A percentile compares a stretch with the other conserved stretches of the same genome.
Conservation (phyloP, 2,888 invertebrate genomes). For the Chymomyza caudatula region DNA sequence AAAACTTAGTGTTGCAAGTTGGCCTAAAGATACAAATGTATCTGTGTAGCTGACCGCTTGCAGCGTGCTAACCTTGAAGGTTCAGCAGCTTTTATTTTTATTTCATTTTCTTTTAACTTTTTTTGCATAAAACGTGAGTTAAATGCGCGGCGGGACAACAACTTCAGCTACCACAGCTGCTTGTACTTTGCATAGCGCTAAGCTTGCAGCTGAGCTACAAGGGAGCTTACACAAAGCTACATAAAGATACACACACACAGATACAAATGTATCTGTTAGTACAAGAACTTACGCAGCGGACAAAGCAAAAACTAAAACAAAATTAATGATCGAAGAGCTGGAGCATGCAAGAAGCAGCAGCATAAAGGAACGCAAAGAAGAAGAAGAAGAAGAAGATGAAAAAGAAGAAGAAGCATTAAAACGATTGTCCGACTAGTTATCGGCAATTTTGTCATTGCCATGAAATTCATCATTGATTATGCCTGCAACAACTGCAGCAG, state of each 20-base stretch:
- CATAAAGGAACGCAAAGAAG: background rate
- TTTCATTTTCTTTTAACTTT: background rate
- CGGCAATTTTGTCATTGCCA: conserved; percentile 69
- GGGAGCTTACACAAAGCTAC: background rate
- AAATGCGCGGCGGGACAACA: background rate
- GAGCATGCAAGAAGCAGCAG: background rate
- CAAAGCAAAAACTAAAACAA: conserved; percentile 40
- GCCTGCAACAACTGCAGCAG: conserved; percentile 27
- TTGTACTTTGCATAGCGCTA: background rate
- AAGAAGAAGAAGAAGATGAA: background rate
- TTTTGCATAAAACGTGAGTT: background rate
- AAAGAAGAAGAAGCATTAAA: conserved; percentile 7
- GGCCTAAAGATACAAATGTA: background rate
- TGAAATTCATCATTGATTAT: conserved; percentile 61
- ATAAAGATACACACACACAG: background rate
- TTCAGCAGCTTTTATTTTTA: conserved; percentile 1
- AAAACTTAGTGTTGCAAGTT: background rate
- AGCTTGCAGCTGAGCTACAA: background rate
- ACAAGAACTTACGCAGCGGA: background rate
- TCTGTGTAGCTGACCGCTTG: background rate
- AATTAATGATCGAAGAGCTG: conserved; percentile 57
- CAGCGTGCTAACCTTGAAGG: conserved; percentile 43
- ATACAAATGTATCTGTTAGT: background rate
- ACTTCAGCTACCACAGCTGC: background rate
- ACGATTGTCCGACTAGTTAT: conserved; percentile 45